Evolutionary conservation across 2,888 invertebrate species (phyloP).

Genomic region (Hyposoter didymator): DNA sequence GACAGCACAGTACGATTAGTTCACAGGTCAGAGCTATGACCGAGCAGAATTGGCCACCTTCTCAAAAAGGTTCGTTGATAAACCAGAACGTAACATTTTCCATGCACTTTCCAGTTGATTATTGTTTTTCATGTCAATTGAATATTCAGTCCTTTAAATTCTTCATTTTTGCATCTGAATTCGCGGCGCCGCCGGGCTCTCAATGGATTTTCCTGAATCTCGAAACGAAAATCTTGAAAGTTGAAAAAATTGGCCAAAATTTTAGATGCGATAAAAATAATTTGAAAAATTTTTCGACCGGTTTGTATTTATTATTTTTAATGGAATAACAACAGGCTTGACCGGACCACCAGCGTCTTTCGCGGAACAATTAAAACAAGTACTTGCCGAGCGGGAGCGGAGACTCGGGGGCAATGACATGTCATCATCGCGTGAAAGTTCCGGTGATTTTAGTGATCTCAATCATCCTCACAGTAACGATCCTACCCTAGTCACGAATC

Average conservation of each 20-base stretch:
- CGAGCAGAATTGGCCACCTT: conserved; percentile 82
- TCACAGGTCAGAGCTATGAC: conserved; percentile 83
- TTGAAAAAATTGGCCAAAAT: neutral
- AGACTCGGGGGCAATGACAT: conserved; percentile 86
- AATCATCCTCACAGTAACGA: conserved; percentile 87
- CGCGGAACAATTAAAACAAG: conserved; percentile 94
- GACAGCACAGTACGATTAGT: conserved; percentile 82
- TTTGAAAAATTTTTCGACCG: neutral
- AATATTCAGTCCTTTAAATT: too few species aligned
- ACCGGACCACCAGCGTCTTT: conserved; percentile 91
- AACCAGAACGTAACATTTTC: neutral
- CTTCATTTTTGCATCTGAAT: too few species aligned
- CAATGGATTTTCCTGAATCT: too few species aligned
- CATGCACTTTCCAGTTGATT: neutral
- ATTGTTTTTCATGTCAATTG: neutral
- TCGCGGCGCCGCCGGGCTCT: too few species aligned
- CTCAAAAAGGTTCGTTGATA: conserved; percentile 77
- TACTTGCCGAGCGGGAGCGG: conserved; percentile 93
- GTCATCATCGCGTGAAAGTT: conserved; percentile 86
- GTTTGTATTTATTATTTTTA: neutral
- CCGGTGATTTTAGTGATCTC: conserved; percentile 87
- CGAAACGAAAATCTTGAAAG: too few species aligned
- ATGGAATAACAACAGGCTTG: conserved; percentile 79
- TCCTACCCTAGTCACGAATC: conserved; percentile 91
- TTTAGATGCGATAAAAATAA: neutral